These are phyloP conservation scores for Drosophila kurseongensis DNA, from an alignment of 1,140 invertebrate species.

Conservation along the genomic window DNA sequence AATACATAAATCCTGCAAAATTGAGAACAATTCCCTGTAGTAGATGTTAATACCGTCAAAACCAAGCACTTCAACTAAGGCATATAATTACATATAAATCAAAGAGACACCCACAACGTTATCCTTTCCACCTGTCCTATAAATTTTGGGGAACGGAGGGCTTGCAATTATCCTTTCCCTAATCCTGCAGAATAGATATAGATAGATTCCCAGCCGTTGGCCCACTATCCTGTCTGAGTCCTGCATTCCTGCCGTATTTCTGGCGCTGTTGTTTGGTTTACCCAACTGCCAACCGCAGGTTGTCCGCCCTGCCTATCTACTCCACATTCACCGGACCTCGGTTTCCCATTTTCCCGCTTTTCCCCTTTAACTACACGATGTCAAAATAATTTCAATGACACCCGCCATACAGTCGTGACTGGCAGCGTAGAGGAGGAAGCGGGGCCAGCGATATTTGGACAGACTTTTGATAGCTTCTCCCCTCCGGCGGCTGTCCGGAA, in stretches of 20 bases:
- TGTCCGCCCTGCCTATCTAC: conserved; percentile 17
- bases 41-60: neutral
- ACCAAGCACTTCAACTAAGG: neutral
- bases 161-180: conserved; percentile 3
- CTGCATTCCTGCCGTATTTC: neutral
- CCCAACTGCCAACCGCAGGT: conserved; percentile 66
- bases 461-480: conserved; percentile 66
- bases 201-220: neutral
- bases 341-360: neutral
- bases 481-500: conserved; percentile 42
- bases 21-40: neutral
- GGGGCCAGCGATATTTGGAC: conserved; percentile 58
- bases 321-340: neutral
- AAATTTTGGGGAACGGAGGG: neutral
- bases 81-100: neutral
- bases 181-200: neutral
- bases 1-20: too few relatives aligned
- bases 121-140: neutral
- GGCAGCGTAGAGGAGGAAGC: neutral
- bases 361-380: conserved; percentile 57
- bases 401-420: conserved; percentile 50
- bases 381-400: conserved; percentile 78
- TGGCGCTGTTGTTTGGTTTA: conserved; percentile 47
- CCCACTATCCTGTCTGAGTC: conserved; percentile 2
- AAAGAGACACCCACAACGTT: neutral